Percentiles rank a stretch among this genome's conserved stretches.
phyloP scores from a whole-genome alignment of 2,797 vertebrate genomes.

The Pagetopsis macropterus region DNA sequence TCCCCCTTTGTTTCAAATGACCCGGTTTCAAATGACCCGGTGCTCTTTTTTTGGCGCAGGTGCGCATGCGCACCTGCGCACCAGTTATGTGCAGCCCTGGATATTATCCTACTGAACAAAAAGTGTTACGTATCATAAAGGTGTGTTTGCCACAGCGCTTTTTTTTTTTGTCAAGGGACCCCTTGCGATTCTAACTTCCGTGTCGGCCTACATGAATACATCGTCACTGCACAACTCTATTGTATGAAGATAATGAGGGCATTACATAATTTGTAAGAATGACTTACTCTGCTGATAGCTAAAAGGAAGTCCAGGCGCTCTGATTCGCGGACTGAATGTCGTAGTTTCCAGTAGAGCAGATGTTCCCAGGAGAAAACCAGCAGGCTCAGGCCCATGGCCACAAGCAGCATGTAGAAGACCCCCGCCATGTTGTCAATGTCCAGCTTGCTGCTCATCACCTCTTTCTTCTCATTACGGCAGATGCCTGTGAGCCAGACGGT shows the following conservation, averaged over 20 bases:
- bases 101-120: no score
- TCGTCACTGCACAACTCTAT: no score
- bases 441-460: slow-evolving; percentile 98
- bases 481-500: slow-evolving; percentile 98
- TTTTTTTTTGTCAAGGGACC: no score
- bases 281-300: slow-evolving; percentile 93
- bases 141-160: not conserved
- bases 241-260: no score
- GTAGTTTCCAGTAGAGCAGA: slow-evolving; percentile 95
- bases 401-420: slow-evolving; percentile 98
- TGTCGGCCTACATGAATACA: no score
- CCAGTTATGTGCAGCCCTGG: no score
- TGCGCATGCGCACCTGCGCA: no score
- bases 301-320: slow-evolving; percentile 92
- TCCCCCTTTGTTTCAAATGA: no score
- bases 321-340: slow-evolving; percentile 88
- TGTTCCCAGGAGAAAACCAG: slow-evolving; percentile 98
- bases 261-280: not conserved
- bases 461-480: slow-evolving; percentile 98
- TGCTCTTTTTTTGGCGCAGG: no score
- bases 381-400: slow-evolving; percentile 97
- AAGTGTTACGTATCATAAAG: not conserved
- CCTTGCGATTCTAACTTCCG: no score
- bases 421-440: slow-evolving; percentile 99
- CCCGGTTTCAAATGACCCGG: no score